A percentile compares a stretch with the other conserved stretches of the same genome.
These are phyloP conservation scores for Entelurus aequoreus DNA, from an alignment of 2,113 vertebrate species.

Conservation along the genomic window DNA sequence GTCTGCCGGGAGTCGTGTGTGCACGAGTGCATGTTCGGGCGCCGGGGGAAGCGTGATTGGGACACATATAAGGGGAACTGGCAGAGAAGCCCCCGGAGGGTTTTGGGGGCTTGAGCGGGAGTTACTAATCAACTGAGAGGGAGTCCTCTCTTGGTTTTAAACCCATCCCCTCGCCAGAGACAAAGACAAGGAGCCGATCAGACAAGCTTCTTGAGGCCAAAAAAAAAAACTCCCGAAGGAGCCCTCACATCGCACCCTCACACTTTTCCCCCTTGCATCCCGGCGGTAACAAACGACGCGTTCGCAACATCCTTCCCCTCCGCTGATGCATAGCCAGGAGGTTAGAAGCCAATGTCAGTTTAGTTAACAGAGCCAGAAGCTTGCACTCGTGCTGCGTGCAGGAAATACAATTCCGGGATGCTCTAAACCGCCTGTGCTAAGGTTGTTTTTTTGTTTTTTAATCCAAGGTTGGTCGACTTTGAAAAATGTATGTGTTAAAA, in stretches of 20 bases:
- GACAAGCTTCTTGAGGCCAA: conserved; percentile 58
- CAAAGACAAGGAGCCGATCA: conserved; percentile 53
- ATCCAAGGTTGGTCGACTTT: too few species aligned
- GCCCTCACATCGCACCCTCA: conserved; percentile 10
- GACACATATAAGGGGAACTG: conserved; percentile 59
- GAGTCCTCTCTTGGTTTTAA: conserved; percentile 30
- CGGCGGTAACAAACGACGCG: conserved; percentile 32
- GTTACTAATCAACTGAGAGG: conserved; percentile 68
- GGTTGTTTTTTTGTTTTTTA: neutral
- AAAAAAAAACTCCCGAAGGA: neutral
- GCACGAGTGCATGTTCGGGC: conserved; percentile 22
- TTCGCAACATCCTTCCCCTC: conserved; percentile 27
- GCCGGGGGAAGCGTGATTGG: conserved; percentile 36
- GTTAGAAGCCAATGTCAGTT: conserved; percentile 64
- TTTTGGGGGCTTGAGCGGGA: conserved; percentile 56
- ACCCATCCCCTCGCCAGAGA: conserved; percentile 39
- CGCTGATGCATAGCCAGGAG: conserved; percentile 59
- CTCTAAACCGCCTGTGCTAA: conserved; percentile 10
- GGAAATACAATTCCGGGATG: conserved; percentile 35
- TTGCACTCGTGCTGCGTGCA: conserved; percentile 40
- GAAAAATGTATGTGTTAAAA: too few species aligned
- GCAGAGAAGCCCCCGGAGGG: conserved; percentile 59
- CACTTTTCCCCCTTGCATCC: conserved; percentile 2
- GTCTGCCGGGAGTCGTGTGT: conserved; percentile 47
- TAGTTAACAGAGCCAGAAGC: conserved; percentile 58